phyloP scores from a whole-genome alignment of 2,113 vertebrate genomes.

The Dicerorhinus sumatrensis region DNA sequence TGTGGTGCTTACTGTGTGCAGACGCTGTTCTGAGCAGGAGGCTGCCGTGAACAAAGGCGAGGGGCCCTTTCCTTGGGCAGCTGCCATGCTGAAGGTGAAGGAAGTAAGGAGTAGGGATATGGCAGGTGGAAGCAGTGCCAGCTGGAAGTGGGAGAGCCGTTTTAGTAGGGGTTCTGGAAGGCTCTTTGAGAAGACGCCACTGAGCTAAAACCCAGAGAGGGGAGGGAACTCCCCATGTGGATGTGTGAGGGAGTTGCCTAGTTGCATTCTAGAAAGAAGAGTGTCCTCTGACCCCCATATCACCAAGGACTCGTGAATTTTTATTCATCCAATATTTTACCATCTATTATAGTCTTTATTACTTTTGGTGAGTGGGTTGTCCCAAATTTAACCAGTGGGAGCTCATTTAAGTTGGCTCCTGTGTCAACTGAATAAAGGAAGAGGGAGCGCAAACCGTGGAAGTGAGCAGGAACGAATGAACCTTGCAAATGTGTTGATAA shows the following conservation, averaged over 20 bases:
- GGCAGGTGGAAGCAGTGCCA: background rate
- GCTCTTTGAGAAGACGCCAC: background rate
- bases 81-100: background rate
- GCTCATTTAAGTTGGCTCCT: background rate
- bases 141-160: accelerated
- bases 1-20: background rate
- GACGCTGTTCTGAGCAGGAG: background rate
- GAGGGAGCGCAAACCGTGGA: background rate
- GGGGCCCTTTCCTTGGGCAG: background rate
- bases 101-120: background rate
- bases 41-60: too few relatives aligned
- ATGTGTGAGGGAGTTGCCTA: background rate
- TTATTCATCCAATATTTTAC: background rate
- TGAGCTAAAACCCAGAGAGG: background rate
- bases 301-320: background rate
- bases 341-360: background rate
- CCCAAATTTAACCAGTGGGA: background rate
- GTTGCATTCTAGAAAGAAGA: background rate
- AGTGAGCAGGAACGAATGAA: background rate
- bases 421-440: background rate
- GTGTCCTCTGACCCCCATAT: background rate
- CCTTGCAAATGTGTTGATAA: too few relatives aligned
- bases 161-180: background rate
- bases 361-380: background rate
- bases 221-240: background rate